phyloP scores from a whole-genome alignment of 1,140 invertebrate genomes.

The Hypsibius dujardini region DNA sequence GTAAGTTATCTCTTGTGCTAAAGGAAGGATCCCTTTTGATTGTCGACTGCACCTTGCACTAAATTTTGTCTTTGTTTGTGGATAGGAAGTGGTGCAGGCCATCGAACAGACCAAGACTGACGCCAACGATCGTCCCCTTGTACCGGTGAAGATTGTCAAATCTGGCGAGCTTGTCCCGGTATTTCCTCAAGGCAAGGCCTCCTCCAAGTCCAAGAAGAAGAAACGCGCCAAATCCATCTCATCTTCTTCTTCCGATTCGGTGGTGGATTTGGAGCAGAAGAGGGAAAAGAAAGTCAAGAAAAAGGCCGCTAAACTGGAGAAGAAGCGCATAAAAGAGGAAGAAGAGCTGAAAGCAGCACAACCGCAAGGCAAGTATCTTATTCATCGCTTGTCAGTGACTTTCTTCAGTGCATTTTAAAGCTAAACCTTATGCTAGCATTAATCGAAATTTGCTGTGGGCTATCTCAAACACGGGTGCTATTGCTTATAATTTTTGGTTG shows the following conservation, averaged over 20 bases:
- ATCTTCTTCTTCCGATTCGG: neutral
- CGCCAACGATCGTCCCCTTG: neutral
- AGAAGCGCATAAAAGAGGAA: neutral
- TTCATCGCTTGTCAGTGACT: too few relatives aligned
- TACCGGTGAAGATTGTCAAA: neutral
- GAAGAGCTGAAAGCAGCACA: neutral
- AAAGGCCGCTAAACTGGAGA: neutral
- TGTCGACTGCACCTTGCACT: neutral
- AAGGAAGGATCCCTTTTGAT: too few relatives aligned
- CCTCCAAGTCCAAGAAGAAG: neutral
- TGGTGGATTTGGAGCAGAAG: neutral
- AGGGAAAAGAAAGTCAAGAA: neutral
- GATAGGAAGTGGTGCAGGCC: neutral
- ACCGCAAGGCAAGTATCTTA: too few relatives aligned
- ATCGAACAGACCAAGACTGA: neutral
- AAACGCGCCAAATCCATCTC: neutral
- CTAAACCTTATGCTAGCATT: neutral
- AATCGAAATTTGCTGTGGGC: too few relatives aligned
- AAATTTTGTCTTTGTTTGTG: neutral
- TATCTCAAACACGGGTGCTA: too few relatives aligned
- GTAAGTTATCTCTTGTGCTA: too few relatives aligned
- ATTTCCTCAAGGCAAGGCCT: neutral
- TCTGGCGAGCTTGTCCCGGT: constrained; percentile 12
- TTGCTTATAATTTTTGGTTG: neutral
- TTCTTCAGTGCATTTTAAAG: constrained; percentile 13